These are phyloP conservation scores for Saccopteryx leptura DNA, from an alignment of 2,113 vertebrate species.

Conservation along the genomic window DNA sequence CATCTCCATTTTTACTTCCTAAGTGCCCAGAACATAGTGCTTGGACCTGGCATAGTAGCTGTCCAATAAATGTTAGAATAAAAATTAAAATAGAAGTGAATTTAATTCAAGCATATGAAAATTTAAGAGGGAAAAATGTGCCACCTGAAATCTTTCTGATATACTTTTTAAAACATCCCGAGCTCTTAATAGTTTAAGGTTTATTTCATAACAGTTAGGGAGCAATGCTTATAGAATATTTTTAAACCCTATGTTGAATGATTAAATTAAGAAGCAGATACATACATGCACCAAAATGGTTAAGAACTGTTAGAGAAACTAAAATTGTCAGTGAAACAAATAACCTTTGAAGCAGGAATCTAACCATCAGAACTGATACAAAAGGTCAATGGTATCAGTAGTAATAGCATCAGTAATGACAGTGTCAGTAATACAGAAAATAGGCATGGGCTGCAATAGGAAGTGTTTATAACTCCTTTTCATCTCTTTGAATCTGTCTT, in stretches of 20 bases:
- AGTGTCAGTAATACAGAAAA: background rate
- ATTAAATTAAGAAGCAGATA: background rate
- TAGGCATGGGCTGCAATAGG: background rate
- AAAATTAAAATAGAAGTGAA: background rate
- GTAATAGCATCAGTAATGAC: too few species aligned
- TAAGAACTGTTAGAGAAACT: slow-evolving; percentile 1
- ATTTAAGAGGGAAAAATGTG: background rate
- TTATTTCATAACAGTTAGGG: background rate
- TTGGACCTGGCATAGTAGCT: background rate
- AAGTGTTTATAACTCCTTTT: background rate
- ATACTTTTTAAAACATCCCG: background rate
- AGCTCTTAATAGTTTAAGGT: background rate
- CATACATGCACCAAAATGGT: background rate
- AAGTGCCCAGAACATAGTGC: background rate
- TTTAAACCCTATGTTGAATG: background rate
- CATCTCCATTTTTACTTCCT: background rate
- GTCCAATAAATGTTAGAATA: background rate
- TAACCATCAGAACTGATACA: background rate
- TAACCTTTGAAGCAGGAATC: background rate
- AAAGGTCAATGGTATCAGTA: background rate
- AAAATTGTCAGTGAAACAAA: background rate
- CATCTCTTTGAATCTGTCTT: background rate
- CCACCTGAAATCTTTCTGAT: background rate
- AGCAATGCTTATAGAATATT: background rate
- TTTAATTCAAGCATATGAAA: background rate